Evolutionary conservation across 2,888 invertebrate species (phyloP).

Genomic region (Boloria selene): DNA sequence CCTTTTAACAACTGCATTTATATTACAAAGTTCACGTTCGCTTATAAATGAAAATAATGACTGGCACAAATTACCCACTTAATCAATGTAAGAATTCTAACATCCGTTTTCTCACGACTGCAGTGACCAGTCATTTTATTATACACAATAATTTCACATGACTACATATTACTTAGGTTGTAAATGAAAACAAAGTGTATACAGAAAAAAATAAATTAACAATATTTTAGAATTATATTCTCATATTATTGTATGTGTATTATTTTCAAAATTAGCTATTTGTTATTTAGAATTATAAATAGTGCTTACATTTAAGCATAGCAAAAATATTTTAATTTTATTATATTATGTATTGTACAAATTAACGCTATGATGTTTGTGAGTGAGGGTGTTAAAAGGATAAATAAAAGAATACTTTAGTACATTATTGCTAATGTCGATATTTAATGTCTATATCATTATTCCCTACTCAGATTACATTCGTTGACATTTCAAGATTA

Average conservation of each 20-base stretch:
- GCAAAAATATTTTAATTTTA: too few species aligned
- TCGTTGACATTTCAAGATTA: slow-evolving; percentile 82
- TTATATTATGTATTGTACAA: too few species aligned
- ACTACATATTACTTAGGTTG: too few species aligned
- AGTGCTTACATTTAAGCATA: too few species aligned
- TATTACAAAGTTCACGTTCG: neutral
- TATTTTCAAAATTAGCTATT: too few species aligned
- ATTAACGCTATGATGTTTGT: neutral
- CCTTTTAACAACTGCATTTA: neutral
- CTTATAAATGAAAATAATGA: neutral
- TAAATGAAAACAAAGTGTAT: too few species aligned
- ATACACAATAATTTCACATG: neutral
- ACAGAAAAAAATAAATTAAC: too few species aligned
- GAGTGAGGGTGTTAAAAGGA: slow-evolving; percentile 14
- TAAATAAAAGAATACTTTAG: slow-evolving; percentile 53
- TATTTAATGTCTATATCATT: slow-evolving; percentile 81
- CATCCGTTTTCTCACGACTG: slow-evolving; percentile 1
- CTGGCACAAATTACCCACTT: neutral
- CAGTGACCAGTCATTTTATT: neutral
- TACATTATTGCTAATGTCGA: slow-evolving; percentile 83
- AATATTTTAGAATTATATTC: too few species aligned
- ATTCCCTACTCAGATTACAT: slow-evolving; percentile 83
- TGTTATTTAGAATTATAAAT: too few species aligned
- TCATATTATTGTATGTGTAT: too few species aligned
- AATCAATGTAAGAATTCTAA: neutral